Conservation (phyloP, 2,797 vertebrate species). For the Phylloscopus collybita region DNA sequence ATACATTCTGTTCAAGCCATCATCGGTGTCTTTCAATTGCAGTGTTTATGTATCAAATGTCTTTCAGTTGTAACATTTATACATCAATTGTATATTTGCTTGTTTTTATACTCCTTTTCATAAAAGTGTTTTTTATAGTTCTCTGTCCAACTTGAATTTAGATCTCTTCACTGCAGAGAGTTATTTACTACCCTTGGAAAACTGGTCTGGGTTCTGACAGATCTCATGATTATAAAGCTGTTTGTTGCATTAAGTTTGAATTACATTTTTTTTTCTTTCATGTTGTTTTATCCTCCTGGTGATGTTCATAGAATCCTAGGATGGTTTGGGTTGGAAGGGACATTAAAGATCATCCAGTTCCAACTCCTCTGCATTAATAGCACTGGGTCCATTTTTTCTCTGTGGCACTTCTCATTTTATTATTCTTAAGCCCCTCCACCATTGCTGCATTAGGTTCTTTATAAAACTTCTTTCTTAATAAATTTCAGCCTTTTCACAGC, state of each 20-base stretch:
- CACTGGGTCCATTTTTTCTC: background rate
- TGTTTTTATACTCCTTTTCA: background rate
- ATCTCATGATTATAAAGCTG: background rate
- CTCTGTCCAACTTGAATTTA: background rate
- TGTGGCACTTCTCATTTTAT: background rate
- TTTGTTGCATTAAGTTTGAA: background rate
- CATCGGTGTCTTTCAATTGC: background rate
- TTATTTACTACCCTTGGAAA: background rate
- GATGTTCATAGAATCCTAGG: background rate
- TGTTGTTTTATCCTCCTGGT: background rate
- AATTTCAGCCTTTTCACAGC: background rate
- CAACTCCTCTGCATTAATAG: background rate
- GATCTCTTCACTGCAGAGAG: background rate
- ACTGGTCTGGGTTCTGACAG: background rate
- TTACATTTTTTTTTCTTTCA: background rate
- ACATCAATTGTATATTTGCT: accelerated
- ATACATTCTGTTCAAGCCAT: background rate
- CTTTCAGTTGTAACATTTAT: background rate
- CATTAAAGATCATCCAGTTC: background rate
- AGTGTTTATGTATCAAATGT: accelerated
- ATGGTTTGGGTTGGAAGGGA: background rate
- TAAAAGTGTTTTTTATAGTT: background rate
- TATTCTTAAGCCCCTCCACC: background rate
- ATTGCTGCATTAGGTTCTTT: background rate
- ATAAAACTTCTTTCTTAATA: background rate